These are phyloP conservation scores for Sminthurides bifidus DNA, from an alignment of 1,140 invertebrate species.

Conservation along the genomic window DNA sequence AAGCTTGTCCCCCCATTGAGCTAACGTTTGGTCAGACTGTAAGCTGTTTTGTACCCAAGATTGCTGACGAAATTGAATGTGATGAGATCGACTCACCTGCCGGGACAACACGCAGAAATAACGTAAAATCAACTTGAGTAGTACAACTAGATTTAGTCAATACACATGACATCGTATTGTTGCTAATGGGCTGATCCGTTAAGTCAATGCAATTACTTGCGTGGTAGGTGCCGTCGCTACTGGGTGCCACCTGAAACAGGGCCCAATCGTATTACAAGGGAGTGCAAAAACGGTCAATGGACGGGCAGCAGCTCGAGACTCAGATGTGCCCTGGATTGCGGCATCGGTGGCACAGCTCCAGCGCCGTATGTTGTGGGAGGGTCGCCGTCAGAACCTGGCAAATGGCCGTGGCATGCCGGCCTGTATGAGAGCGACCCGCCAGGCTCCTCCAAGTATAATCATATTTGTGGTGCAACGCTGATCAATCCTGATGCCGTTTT, in stretches of 20 bases:
- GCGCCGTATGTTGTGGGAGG: conserved; percentile 12
- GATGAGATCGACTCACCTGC: conserved; percentile 2
- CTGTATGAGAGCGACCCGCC: conserved; percentile 15
- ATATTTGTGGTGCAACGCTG: conserved; percentile 24
- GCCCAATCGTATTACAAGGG: not conserved
- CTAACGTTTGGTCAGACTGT: conserved; percentile 6
- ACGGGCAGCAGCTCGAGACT: not conserved
- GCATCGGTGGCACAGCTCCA: conserved; percentile 6
- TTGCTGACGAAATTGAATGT: conserved; percentile 5
- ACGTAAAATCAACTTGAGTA: not conserved
- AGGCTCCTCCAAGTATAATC: conserved; percentile 3
- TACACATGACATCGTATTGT: not conserved
- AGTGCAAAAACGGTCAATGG: conserved; percentile 12
- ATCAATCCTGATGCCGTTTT: conserved; percentile 15
- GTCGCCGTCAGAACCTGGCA: conserved; percentile 10
- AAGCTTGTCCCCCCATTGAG: conserved; percentile 5
- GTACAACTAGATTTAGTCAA: not conserved
- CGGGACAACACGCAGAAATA: conserved; percentile 4
- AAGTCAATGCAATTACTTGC: not conserved
- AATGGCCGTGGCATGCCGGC: conserved; percentile 27
- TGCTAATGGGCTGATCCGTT: not conserved
- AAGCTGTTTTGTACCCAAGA: not conserved
- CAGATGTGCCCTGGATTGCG: conserved; percentile 18
- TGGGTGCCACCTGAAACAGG: conserved; percentile 11
- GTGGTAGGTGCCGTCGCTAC: conserved; percentile 7